Evolutionary conservation across 2,113 vertebrate species (phyloP).

Genomic region (Oostethus manadensis): DNA sequence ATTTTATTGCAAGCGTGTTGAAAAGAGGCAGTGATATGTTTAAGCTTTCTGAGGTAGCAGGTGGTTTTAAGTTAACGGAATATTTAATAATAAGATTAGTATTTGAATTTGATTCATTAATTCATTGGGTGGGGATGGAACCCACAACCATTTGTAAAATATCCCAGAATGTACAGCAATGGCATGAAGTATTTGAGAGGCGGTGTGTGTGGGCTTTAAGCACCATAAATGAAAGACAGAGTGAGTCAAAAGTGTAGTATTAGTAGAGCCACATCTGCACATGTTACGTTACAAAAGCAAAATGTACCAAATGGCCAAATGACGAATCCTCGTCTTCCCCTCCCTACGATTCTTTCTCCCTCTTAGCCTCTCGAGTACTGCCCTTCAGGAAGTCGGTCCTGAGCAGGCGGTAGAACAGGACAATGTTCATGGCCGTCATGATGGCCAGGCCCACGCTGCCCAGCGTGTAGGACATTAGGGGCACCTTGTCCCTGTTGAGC

Average conservation of each 20-base stretch:
- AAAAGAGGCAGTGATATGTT: constrained; percentile 17
- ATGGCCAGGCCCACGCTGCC: constrained; percentile 81
- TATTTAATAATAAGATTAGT: constrained; percentile 21
- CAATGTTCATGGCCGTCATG: constrained; percentile 82
- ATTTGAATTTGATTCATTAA: background rate
- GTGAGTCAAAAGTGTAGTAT: constrained; percentile 23
- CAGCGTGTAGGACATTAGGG: constrained; percentile 73
- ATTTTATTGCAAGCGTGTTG: background rate
- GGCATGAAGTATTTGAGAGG: background rate
- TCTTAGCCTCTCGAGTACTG: constrained; percentile 52
- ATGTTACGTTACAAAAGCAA: background rate
- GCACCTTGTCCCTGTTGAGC: constrained; percentile 75
- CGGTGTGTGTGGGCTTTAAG: constrained; percentile 1
- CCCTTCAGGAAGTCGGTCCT: constrained; percentile 78
- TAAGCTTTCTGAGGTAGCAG: constrained; percentile 55
- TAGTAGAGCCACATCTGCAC: background rate
- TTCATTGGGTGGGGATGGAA: constrained; percentile 6
- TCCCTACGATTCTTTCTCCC: constrained; percentile 68
- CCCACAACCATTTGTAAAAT: no score
- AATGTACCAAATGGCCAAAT: constrained; percentile 11
- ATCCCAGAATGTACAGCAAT: background rate
- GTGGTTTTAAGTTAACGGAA: constrained; percentile 33
- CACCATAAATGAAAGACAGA: background rate
- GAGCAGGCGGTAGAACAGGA: constrained; percentile 79
- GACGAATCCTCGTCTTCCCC: background rate